phyloP scores from a whole-genome alignment of 2,113 vertebrate species.

The Saccopteryx leptura region DNA sequence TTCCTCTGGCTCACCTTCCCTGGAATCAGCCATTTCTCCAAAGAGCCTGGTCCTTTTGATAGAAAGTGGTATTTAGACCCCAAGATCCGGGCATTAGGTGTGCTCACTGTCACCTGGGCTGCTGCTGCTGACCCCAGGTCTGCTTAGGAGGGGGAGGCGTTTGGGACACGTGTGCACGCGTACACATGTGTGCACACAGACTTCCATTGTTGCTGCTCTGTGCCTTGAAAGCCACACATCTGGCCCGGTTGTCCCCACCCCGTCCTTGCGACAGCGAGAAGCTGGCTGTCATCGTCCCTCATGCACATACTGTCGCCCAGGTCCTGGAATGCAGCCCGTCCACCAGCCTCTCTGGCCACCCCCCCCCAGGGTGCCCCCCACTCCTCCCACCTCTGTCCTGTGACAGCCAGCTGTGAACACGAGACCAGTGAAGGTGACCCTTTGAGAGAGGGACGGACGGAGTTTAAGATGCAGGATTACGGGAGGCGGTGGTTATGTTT shows the following conservation, averaged over 20 bases:
- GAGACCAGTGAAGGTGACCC: neutral
- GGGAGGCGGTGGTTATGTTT: neutral
- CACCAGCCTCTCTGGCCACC: neutral
- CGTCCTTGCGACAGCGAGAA: accelerated
- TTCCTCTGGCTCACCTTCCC: accelerated
- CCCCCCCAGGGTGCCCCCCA: accelerated
- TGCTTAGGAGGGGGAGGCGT: too few relatives aligned
- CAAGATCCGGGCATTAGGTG: accelerated
- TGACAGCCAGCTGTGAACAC: neutral
- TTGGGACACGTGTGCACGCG: accelerated
- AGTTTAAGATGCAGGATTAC: neutral
- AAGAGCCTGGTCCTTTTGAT: neutral
- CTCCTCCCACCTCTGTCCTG: neutral
- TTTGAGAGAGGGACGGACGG: neutral
- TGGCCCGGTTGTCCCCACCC: accelerated
- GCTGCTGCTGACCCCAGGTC: neutral
- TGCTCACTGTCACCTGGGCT: neutral
- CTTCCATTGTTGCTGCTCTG: neutral
- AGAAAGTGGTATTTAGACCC: neutral
- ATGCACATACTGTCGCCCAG: too few relatives aligned
- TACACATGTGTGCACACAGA: accelerated
- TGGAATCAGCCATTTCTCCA: neutral
- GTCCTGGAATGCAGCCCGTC: neutral
- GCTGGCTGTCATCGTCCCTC: neutral
- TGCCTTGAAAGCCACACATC: accelerated